phyloP scores from a whole-genome alignment of 1,140 invertebrate species.

The Ostrea edulis region DNA sequence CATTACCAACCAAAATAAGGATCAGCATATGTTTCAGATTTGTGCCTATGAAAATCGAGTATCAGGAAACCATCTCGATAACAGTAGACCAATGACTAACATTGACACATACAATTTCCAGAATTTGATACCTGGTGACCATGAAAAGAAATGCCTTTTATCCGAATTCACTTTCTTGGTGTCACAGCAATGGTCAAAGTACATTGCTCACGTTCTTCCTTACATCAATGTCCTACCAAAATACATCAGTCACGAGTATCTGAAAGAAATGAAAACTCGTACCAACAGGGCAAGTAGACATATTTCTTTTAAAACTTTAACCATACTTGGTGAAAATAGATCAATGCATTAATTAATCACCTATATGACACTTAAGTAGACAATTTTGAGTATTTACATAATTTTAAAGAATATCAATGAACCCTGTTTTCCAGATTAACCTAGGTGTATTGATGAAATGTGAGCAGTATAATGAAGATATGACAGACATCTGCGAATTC shows the following conservation, averaged over 20 bases:
- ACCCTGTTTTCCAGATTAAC: conserved; percentile 34
- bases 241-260: conserved; percentile 10
- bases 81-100: no score
- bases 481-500: conserved; percentile 50
- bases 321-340: no score
- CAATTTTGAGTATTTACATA: no score
- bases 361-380: no score
- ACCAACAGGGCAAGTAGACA: conserved; percentile 22
- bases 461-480: conserved; percentile 50
- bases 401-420: neutral
- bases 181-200: neutral
- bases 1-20: conserved; percentile 27
- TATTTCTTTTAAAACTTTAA: no score
- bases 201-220: neutral
- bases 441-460: conserved; percentile 44
- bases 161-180: neutral
- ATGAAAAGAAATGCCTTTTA: no score
- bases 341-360: no score
- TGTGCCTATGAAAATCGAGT: conserved; percentile 45
- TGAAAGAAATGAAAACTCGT: conserved; percentile 31
- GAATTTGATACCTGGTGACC: no score
- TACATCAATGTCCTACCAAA: neutral
- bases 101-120: no score
- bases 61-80: conserved; percentile 27
- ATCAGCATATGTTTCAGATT: conserved; percentile 48